Percentiles rank a stretch among this genome's conserved stretches.
Evolutionary conservation across 2,113 vertebrate genomes (phyloP).

Genomic region (Corydoras maculifer): DNA sequence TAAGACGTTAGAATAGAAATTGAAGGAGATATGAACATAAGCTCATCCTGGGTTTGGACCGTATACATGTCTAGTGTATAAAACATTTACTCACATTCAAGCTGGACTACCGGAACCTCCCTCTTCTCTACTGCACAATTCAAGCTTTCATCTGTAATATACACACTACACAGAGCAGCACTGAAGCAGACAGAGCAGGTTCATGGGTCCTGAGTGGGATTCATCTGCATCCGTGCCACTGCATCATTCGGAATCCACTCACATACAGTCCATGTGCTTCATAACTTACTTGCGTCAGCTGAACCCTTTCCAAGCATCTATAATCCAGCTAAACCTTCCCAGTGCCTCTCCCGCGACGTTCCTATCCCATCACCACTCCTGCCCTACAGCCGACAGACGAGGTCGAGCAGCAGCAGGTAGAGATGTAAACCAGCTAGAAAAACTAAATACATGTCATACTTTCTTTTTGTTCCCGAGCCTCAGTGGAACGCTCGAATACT

Average conservation of each 20-base stretch:
- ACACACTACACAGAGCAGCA: constrained; percentile 1
- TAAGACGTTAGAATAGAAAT: too few relatives aligned
- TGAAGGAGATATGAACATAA: too few relatives aligned
- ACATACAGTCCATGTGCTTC: background rate
- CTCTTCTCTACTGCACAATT: constrained; percentile 33
- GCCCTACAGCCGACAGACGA: background rate
- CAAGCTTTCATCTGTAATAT: constrained; percentile 39
- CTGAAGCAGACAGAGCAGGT: background rate
- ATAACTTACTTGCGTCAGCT: background rate
- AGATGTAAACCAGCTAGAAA: constrained; percentile 22
- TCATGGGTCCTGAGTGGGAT: background rate
- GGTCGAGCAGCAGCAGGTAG: constrained; percentile 17
- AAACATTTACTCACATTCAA: constrained; percentile 10
- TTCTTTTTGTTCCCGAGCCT: constrained; percentile 47
- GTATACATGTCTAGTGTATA: background rate
- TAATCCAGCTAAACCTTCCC: too few relatives aligned
- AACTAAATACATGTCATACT: constrained; percentile 36
- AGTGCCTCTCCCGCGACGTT: constrained; percentile 12
- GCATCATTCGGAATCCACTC: too few relatives aligned
- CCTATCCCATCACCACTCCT: background rate
- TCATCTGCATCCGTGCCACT: background rate
- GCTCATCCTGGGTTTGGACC: background rate
- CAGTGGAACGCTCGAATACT: constrained; percentile 70
- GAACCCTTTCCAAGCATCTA: background rate
- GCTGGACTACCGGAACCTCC: constrained; percentile 42